Percentiles rank a stretch among this genome's conserved stretches.
Conservation (phyloP, 30 jellyfish, hydroid and myxozoan genomes). For the Hydra vulgaris region DNA sequence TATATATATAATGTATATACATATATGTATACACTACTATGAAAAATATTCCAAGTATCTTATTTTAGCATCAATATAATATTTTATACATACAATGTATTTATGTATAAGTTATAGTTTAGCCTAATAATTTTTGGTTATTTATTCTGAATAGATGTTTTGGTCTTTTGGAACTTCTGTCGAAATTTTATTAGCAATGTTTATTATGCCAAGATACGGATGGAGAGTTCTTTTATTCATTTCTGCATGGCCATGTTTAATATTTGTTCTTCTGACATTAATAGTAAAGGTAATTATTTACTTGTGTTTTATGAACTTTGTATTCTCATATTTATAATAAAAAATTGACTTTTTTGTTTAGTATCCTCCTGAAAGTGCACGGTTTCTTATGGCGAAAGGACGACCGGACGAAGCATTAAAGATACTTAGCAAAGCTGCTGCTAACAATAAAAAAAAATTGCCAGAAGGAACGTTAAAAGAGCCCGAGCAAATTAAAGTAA, state of each 20-base stretch:
- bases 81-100: too few species aligned
- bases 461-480: conserved; percentile 63
- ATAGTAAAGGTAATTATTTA: conserved; percentile 47
- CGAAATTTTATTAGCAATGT: conserved; percentile 82
- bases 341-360: too few species aligned
- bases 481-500: background rate
- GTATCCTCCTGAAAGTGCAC: conserved; percentile 86
- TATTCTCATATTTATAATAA: too few species aligned
- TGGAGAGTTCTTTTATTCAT: conserved; percentile 82
- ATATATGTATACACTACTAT: too few species aligned
- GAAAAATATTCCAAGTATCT: too few species aligned
- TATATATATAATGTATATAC: too few species aligned
- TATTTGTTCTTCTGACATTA: conserved; percentile 36
- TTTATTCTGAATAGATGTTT: conserved; percentile 38
- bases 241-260: conserved; percentile 83
- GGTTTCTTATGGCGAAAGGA: conserved; percentile 79
- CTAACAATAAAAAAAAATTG: conserved; percentile 44
- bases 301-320: too few species aligned
- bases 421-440: conserved; percentile 53
- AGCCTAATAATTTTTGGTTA: too few species aligned
- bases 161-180: conserved; percentile 95
- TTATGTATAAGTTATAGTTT: too few species aligned
- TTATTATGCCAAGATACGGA: conserved; percentile 86
- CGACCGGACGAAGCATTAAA: conserved; percentile 51
- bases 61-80: too few species aligned